Evolutionary conservation across 2,113 vertebrate genomes (phyloP).

Genomic region (Vombatus ursinus): DNA sequence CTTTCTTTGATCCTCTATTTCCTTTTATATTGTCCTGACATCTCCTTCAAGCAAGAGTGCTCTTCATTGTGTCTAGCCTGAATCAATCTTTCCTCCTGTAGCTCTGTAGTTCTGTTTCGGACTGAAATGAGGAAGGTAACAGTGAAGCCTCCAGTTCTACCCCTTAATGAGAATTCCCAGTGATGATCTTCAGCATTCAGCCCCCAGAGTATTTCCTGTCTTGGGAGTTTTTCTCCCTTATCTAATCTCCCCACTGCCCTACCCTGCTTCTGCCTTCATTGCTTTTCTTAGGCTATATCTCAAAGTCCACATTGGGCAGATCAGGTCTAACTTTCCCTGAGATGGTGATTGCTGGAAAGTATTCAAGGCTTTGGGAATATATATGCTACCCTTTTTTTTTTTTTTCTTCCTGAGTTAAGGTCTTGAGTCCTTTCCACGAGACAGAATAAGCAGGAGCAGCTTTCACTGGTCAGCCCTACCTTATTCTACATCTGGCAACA

Average conservation of each 20-base stretch:
- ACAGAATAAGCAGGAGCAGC: neutral
- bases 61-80: neutral
- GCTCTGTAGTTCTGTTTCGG: neutral
- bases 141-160: neutral
- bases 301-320: neutral
- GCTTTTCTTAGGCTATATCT: neutral
- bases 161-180: neutral
- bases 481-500: neutral
- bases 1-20: neutral
- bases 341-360: neutral
- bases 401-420: neutral
- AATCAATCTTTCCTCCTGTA: neutral
- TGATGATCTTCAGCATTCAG: neutral
- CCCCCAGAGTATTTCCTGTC: neutral
- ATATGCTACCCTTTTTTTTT: neutral
- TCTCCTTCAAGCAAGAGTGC: neutral
- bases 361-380: neutral
- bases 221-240: neutral
- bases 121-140: neutral
- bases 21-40: neutral
- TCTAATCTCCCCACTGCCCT: neutral
- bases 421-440: neutral
- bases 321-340: neutral
- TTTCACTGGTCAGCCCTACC: neutral
- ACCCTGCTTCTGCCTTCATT: neutral